Percentiles rank a stretch among this genome's conserved stretches.
Evolutionary conservation across 2,888 invertebrate species (phyloP).

Genomic region (Cheilosia pagana): DNA sequence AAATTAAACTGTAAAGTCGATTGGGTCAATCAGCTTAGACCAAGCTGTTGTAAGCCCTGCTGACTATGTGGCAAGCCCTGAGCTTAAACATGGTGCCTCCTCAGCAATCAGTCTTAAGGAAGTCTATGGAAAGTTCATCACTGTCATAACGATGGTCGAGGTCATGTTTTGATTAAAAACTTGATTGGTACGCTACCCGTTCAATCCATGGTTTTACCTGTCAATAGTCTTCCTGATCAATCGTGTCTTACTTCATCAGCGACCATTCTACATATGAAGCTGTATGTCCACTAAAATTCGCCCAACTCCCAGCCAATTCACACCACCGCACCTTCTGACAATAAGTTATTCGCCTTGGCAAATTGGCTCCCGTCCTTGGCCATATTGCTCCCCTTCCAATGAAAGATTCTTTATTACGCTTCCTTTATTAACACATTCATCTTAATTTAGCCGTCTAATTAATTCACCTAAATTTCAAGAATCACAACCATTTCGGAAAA

Average conservation of each 20-base stretch:
- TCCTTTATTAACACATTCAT: conserved; percentile 82
- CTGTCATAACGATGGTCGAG: not conserved
- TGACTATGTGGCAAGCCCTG: no score
- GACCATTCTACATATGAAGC: not conserved
- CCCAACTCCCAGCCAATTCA: conserved; percentile 2
- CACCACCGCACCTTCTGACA: conserved; percentile 24
- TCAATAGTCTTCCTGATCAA: not conserved
- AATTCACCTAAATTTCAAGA: conserved; percentile 81
- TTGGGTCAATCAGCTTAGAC: no score
- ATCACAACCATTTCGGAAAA: conserved; percentile 30
- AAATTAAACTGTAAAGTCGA: no score
- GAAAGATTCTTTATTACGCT: conserved; percentile 56
- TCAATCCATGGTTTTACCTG: not conserved
- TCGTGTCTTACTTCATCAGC: not conserved
- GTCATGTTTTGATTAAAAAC: not conserved
- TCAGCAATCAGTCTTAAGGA: no score
- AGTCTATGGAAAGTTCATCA: not conserved
- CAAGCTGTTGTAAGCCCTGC: no score
- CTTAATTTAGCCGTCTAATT: conserved; percentile 83
- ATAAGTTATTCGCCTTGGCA: conserved; percentile 28
- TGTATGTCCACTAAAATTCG: conserved; percentile 8
- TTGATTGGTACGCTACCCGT: not conserved
- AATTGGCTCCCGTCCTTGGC: conserved; percentile 10
- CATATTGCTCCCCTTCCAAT: not conserved
- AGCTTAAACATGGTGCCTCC: no score